Evolutionary conservation across 2,888 invertebrate species (phyloP).

Genomic region (Sinodicranocentrus sp.): DNA sequence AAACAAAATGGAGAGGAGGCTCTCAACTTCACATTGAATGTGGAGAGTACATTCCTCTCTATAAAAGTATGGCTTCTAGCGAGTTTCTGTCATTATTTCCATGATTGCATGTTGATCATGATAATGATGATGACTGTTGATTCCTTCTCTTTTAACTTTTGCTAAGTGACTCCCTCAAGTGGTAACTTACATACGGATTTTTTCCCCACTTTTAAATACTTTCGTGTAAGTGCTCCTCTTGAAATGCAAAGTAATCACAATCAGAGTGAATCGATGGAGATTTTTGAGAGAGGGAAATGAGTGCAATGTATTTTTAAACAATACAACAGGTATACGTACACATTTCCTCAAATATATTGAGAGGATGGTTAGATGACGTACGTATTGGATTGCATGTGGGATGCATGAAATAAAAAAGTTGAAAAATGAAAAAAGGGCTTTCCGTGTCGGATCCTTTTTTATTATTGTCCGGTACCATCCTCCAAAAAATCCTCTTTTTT

Average conservation of each 20-base stretch:
- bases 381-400: slow-evolving; percentile 22
- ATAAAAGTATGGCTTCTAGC: no score
- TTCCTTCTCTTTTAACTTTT: slow-evolving; percentile 44
- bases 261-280: no score
- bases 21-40: no score
- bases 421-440: slow-evolving; percentile 66
- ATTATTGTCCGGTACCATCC: slow-evolving; percentile 64
- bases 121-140: slow-evolving; percentile 59
- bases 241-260: no score
- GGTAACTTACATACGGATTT: slow-evolving; percentile 30
- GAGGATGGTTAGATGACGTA: no score
- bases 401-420: slow-evolving; percentile 48
- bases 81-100: slow-evolving; percentile 74
- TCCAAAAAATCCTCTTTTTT: slow-evolving; percentile 27
- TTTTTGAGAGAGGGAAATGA: no score
- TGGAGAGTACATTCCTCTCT: no score
- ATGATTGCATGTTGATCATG: slow-evolving; percentile 73
- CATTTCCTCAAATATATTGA: no score
- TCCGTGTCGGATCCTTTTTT: slow-evolving; percentile 64
- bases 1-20: no score
- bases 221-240: slow-evolving; percentile 33
- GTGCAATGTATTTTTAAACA: no score
- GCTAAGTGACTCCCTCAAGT: slow-evolving; percentile 44
- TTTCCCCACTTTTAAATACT: slow-evolving; percentile 23
- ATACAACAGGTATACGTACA: no score